Conservation (phyloP, 2,113 vertebrate species). For the Lucifuga dentata region DNA sequence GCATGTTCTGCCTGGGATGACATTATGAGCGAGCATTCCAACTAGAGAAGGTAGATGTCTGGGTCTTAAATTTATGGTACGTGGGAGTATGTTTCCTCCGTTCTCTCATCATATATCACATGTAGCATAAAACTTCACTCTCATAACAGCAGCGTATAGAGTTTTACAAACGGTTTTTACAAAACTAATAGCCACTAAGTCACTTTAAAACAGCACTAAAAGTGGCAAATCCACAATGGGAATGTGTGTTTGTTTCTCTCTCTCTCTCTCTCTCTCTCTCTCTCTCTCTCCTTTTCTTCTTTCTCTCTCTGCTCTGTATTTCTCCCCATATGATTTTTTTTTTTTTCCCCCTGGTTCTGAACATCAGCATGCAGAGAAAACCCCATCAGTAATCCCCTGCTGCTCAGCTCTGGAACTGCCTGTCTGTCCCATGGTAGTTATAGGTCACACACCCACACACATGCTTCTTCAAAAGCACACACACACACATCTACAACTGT, state of each 20-base stretch:
- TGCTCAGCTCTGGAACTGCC: slow-evolving; percentile 58
- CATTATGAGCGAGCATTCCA: too few species aligned
- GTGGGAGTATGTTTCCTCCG: background rate
- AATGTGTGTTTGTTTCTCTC: too few species aligned
- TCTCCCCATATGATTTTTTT: slow-evolving; percentile 26
- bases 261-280: slow-evolving; percentile 16
- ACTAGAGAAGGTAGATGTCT: background rate
- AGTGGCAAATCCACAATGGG: slow-evolving; percentile 41
- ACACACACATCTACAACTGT: slow-evolving; percentile 8
- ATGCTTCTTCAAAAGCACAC: background rate
- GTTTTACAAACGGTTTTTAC: too few species aligned
- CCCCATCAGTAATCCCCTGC: slow-evolving; percentile 66
- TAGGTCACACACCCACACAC: slow-evolving; percentile 52
- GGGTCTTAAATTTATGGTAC: slow-evolving; percentile 23
- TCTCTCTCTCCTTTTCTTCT: slow-evolving; percentile 1
- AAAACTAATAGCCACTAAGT: slow-evolving; percentile 43
- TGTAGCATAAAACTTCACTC: slow-evolving; percentile 14
- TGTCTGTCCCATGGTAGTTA: slow-evolving; percentile 56
- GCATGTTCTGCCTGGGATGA: background rate
- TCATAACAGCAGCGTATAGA: too few species aligned
- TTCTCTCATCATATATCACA: slow-evolving; percentile 14
- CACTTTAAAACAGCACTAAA: slow-evolving; percentile 49
- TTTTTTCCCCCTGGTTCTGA: slow-evolving; percentile 2
- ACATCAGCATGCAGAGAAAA: slow-evolving; percentile 65
- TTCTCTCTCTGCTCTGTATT: slow-evolving; percentile 26